Evolutionary conservation across 2,888 invertebrate genomes (phyloP).

Genomic region (Endotricha flammealis): DNA sequence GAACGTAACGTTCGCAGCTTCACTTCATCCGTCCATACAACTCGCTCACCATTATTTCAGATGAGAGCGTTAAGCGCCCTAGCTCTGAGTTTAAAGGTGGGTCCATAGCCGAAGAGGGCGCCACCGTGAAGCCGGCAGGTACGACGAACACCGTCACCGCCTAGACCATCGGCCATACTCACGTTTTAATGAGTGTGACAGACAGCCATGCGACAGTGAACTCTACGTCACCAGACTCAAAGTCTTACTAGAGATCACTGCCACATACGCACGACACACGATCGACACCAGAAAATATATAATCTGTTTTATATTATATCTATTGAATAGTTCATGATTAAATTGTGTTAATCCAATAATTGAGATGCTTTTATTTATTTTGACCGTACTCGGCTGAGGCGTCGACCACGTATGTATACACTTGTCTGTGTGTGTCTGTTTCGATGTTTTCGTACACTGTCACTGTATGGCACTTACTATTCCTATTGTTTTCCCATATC

Average conservation of each 20-base stretch:
- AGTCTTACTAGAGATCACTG: conserved; percentile 57
- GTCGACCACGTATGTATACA: conserved; percentile 76
- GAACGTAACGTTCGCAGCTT: conserved; percentile 50
- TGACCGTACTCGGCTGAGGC: conserved; percentile 76
- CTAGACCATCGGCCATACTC: conserved; percentile 67
- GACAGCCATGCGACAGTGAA: conserved; percentile 64
- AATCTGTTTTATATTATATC: conserved; percentile 75
- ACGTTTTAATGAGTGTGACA: conserved; percentile 64
- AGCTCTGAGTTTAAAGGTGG: conserved; percentile 91
- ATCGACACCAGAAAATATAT: conserved; percentile 68
- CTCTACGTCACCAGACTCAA: conserved; percentile 38
- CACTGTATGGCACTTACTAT: conserved; percentile 65
- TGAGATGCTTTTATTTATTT: conserved; percentile 77
- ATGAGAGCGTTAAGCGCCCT: conserved; percentile 89
- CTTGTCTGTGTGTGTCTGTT: conserved; percentile 75
- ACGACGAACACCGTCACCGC: conserved; percentile 65
- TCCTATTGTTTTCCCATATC: conserved; percentile 49
- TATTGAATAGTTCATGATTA: conserved; percentile 75
- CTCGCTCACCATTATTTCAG: conserved; percentile 76
- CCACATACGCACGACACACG: conserved; percentile 69
- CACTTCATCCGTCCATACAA: conserved; percentile 68
- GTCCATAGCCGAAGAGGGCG: conserved; percentile 68
- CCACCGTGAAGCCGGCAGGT: conserved; percentile 67
- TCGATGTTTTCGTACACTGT: conserved; percentile 74
- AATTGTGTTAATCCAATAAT: conserved; percentile 77